Evolutionary conservation across 1,140 invertebrate species (phyloP), one percentile per base, ranked within the genome.

Genomic region (Thaumetopoea pityocampa): DNA sequence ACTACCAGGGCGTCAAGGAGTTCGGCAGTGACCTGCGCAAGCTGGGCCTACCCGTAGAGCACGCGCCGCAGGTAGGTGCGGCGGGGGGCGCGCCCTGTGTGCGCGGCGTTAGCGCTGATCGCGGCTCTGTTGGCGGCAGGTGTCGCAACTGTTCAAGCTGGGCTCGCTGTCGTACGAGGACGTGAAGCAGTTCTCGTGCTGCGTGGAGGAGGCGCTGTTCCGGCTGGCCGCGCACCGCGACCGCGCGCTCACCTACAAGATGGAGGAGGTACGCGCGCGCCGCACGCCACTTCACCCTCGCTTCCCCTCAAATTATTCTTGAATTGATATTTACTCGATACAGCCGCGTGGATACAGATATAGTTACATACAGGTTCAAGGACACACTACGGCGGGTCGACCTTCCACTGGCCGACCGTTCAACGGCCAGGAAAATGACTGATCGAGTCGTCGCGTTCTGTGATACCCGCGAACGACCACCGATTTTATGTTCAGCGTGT

Each of bases 61-160:
- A 99, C 81, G 95, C 97, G 5, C 96, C 97, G 8, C 95, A 96
- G 88, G 90, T 91, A 80, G 8, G 3, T 3, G n/a, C n/a, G n/a
- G n/a, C n/a, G n/a, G n/a, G n/a, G n/a, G n/a, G 6, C 24, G 1
- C 10, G 8, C 10, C 10, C 1, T 27, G 2, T 3, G 12, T 4
- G 24, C 6, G 10, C 10, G 10, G 10, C 5, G 8, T 12, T 2
- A 27, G n/a, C 15, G 8, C 16, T 6, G 1, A 19, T 2, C 10
- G 1, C n/a, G 16, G 10, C 14, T 15, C 19, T 24, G 35, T 35
- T 11, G 5, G 5, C 4, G 1, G 17, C 85, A 96, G 88, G 93
- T 97, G 15, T 98, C 96, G 6, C 96, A 99, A 85, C 87, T 99
- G 18, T 93, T 99, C 67, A 99, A 99, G 85, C 87, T 99, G 19